Evolutionary conservation across 2,797 vertebrate genomes (phyloP), one percentile per base, ranked within the genome.

Genomic region (Scyliorhinus canicula): DNA sequence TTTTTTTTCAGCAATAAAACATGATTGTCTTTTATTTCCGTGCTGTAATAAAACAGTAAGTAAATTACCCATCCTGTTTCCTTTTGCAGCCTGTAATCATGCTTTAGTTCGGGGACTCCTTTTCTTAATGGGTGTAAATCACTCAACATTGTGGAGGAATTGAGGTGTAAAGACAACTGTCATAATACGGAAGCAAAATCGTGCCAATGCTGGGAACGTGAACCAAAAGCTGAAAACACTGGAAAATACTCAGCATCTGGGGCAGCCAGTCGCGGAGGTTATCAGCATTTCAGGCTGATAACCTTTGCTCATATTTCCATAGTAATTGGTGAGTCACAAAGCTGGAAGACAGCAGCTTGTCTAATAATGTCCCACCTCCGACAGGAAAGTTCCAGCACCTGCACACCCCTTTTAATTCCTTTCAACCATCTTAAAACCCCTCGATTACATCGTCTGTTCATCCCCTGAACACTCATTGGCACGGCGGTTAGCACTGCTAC

Each of bases 1-100:
- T 94, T n/a, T 52, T 71, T 94, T n/a, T 52, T 71, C 16, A 31
- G 71, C 31, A 71, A 94, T 93, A 69, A 93, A 93, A 69, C 67
- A 31, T 35, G 67, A 50, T 52, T 63, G 12, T 94, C 86, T 90
- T 90, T 90, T 90, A 60, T 90, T 90, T 60, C 31, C 35, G 4
- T 35, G 24, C 16, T 57, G 86, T n/a, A 60, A 90, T 90, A 90
- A 90, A 90, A 90, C 19, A 52, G 19, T 90, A 60, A 90, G 55
- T 90, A 90, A 60, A 90, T 90, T 90, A 90, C 55, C 52, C 35
- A 55, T 11, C 52, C 28, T 69, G 21, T 67, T 28, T 65, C 63
- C 79, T 93, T 31, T 74, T 12, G 63, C 24, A 31, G 93, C 16
- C 40, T 1, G 19, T 93, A 28, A 93, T 93, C 91, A 69, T 6